These are phyloP conservation scores for Callospermophilus lateralis DNA, from an alignment of 2,113 vertebrate species.

Conservation along the genomic window DNA sequence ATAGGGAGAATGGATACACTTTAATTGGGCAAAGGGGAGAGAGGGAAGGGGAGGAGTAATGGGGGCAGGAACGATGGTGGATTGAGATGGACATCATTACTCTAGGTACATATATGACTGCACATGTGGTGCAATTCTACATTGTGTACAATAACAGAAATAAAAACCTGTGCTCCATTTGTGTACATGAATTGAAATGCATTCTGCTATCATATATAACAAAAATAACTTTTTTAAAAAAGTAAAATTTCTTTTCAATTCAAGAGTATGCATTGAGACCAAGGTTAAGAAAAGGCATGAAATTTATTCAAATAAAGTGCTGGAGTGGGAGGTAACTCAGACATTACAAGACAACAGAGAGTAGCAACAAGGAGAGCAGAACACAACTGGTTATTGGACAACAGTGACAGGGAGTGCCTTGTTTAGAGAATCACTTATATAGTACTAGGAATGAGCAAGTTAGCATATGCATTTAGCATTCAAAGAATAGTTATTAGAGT, in stretches of 20 bases:
- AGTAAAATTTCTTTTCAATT: not conserved
- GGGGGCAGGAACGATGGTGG: too few relatives aligned
- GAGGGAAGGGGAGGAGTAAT: too few relatives aligned
- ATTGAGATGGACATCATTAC: too few relatives aligned
- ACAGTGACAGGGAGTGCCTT: not conserved
- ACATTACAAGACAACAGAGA: not conserved
- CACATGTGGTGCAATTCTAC: too few relatives aligned
- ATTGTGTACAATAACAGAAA: too few relatives aligned
- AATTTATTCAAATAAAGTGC: not conserved
- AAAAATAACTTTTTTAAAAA: too few relatives aligned
- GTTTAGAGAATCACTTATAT: not conserved
- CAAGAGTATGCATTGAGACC: not conserved
- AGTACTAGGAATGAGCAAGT: not conserved
- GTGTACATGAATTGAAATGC: too few relatives aligned
- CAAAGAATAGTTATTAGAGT: constrained; percentile 39
- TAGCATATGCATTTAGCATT: constrained; percentile 18
- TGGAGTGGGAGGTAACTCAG: not conserved
- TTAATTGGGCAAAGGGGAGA: too few relatives aligned
- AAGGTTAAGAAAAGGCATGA: not conserved
- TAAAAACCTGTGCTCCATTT: too few relatives aligned
- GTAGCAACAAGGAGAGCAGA: not conserved
- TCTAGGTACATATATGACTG: too few relatives aligned
- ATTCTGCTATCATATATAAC: too few relatives aligned
- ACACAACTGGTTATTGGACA: not conserved
- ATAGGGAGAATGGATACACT: too few relatives aligned